A percentile compares a stretch with the other conserved stretches of the same genome.
Evolutionary conservation across 2,797 vertebrate genomes (phyloP).

Genomic region (Sebastes vulpes): DNA sequence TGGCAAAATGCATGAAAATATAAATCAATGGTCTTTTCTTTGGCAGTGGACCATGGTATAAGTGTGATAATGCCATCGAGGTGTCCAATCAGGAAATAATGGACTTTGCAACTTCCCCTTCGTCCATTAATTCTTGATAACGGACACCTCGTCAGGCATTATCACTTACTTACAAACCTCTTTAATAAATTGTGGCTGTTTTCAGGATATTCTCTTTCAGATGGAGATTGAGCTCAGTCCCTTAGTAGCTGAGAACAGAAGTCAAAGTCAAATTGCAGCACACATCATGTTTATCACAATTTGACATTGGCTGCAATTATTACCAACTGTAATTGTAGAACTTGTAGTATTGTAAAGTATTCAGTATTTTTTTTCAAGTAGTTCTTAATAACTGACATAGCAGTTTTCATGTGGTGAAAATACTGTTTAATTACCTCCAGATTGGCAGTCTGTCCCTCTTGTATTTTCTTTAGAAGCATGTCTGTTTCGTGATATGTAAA

Average conservation of each 20-base stretch:
- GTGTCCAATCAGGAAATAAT: too few relatives aligned
- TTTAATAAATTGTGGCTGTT: background rate
- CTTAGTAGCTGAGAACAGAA: background rate
- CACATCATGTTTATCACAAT: background rate
- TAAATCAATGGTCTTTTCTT: too few relatives aligned
- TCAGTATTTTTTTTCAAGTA: background rate
- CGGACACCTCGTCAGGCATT: too few relatives aligned
- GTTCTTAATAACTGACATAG: background rate
- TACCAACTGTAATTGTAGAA: background rate
- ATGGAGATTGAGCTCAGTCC: background rate
- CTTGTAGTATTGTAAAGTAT: background rate
- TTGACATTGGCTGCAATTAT: background rate
- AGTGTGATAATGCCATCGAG: too few relatives aligned
- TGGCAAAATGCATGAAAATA: too few relatives aligned
- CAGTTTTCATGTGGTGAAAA: background rate
- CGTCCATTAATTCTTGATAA: too few relatives aligned
- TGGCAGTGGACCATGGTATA: too few relatives aligned
- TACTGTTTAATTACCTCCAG: background rate
- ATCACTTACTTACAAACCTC: too few relatives aligned
- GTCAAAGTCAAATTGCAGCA: background rate
- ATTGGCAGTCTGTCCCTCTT: background rate
- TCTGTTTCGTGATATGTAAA: background rate
- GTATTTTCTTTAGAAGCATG: background rate
- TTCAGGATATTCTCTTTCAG: background rate
- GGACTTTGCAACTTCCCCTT: too few relatives aligned